Evolutionary conservation across 2,888 invertebrate genomes (phyloP).

Genomic region (Apamea epomidion): DNA sequence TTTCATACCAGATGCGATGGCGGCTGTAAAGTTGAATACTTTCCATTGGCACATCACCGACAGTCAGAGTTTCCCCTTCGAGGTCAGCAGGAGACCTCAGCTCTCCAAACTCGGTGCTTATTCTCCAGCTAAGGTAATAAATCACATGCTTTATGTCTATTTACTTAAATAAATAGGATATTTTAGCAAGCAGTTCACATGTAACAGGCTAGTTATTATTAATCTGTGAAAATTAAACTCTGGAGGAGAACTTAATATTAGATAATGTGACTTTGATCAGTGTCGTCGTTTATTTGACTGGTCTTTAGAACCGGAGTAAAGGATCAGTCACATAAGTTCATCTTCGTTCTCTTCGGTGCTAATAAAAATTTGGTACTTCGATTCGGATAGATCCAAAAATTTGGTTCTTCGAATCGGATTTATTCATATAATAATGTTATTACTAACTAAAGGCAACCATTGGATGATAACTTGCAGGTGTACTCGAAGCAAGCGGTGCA

Average conservation of each 20-base stretch:
- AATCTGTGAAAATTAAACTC: neutral
- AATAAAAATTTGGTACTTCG: neutral
- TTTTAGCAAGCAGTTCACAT: neutral
- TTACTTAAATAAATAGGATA: neutral
- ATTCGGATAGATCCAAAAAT: neutral
- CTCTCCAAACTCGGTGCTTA: conserved; percentile 95
- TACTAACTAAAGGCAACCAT: neutral
- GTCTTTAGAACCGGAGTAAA: neutral
- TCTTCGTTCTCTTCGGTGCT: neutral
- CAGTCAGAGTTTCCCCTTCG: conserved; percentile 98
- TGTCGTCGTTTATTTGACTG: neutral
- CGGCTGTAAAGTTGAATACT: conserved; percentile 96
- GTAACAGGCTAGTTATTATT: neutral
- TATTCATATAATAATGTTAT: neutral
- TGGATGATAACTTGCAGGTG: conserved; percentile 75
- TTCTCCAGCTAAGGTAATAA: conserved; percentile 92
- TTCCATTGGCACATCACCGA: conserved; percentile 99
- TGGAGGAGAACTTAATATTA: neutral
- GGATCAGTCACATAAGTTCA: neutral
- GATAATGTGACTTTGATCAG: neutral
- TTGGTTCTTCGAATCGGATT: conserved; percentile 16
- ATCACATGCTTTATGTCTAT: neutral
- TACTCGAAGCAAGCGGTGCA: conserved; percentile 90
- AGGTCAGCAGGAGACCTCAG: conserved; percentile 93
- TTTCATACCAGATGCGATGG: conserved; percentile 94